phyloP scores from a whole-genome alignment of 2,113 vertebrate species.

The Nerophis lumbriciformis region DNA sequence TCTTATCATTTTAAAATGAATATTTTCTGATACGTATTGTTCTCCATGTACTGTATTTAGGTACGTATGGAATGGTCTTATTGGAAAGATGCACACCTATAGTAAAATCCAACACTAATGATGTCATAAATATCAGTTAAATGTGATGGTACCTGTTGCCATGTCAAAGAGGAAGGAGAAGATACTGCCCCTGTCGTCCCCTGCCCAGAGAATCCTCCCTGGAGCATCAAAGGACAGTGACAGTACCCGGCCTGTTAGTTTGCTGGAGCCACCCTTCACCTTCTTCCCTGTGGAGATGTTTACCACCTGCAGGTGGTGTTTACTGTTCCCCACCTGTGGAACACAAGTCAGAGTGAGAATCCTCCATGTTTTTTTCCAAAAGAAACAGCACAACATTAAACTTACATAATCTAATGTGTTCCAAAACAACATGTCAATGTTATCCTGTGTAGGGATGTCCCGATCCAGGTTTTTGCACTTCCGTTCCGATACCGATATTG shows the following conservation, averaged over 20 bases:
- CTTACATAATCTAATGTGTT: no score
- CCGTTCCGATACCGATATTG: no score
- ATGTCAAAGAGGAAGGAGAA: conserved; percentile 95
- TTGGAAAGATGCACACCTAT: no score
- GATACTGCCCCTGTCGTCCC: conserved; percentile 86
- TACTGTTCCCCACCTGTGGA: conserved; percentile 85
- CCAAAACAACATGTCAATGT: no score
- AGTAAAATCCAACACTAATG: no score
- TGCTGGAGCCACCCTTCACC: conserved; percentile 86
- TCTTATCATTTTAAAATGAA: no score
- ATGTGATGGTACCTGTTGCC: conserved; percentile 78
- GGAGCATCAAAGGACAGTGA: conserved; percentile 89
- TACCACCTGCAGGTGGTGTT: conserved; percentile 86
- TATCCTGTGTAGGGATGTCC: no score
- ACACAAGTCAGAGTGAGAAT: neutral
- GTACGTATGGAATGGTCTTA: no score
- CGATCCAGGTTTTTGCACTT: no score
- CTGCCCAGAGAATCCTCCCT: conserved; percentile 88
- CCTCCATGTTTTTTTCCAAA: neutral
- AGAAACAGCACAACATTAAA: no score
- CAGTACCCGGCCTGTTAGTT: conserved; percentile 84
- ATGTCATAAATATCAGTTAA: neutral
- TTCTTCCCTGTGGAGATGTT: conserved; percentile 95
- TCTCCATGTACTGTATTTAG: no score
- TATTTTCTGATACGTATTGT: no score